Base-by-base conservation (phyloP, 2,797 vertebrate species). In the Pygocentrus nattereri region DNA sequence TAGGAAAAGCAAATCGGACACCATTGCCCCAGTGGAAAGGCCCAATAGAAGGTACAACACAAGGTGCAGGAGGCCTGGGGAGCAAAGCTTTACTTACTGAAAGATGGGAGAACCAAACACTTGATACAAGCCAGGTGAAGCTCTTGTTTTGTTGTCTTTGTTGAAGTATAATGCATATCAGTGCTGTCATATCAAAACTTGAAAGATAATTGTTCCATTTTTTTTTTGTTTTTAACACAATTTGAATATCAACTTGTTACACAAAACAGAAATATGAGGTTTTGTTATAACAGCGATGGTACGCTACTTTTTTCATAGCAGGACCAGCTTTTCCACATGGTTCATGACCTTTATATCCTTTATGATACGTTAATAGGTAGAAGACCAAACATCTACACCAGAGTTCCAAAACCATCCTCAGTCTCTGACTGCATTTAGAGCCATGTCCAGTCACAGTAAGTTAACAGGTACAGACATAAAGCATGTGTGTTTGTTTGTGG, bases 81-180 rank as follows among this genome's bases (percentile, higher is more conserved):
- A 89, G 88, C 58, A 93, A 82, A 77, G 83, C 89, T 5, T 88
- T 88, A 23, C 88, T 93, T 75, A 44, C 91, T 71, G 89, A 93
- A 67, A 91, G 87, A 88, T 86, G 67, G 25, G 78, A 86, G 1
- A 91, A 92, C 27, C 79, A 85, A 88, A 87, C 85, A 18, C 4
- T 88, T n/a, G 21, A 83, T 78, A 87, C 76, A 82, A 69, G 73
- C 84, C 94, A 93, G 87, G 93, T 90, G 87, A 82, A 18, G 5
- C 23, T 13, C 4, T 38, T 49, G 31, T 5, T 56, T 80, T 50
- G 21, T 49, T 70, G 12, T 27, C 2, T 54, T 59, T 74, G 31
- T 31, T 41, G 16, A 49, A 69, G 4, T 41, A 16, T 67, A 61
- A 15, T 21, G 21, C 58, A 59, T 5, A 13, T 59, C 3, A 27